Conservation (phyloP, 1,140 invertebrate species). For the Apis laboriosa region DNA sequence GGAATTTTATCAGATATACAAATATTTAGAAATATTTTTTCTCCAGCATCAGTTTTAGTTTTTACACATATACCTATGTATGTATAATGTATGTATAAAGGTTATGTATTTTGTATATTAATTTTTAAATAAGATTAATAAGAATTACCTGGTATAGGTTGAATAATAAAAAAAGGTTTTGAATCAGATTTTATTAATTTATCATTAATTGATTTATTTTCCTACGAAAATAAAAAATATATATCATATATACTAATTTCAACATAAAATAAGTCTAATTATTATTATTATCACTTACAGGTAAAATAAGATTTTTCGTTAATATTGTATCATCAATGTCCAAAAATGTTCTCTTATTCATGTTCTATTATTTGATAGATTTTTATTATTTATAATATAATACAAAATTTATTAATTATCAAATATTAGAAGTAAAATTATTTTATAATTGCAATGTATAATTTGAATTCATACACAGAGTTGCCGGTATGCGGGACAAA, state of each 20-base stretch:
- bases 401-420: no score
- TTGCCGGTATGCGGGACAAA: no score
- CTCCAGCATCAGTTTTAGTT: slow-evolving; percentile 84
- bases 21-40: slow-evolving; percentile 91
- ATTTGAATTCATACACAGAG: neutral
- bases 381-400: neutral
- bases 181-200: slow-evolving; percentile 57
- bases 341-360: slow-evolving; percentile 54
- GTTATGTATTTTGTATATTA: neutral
- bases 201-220: slow-evolving; percentile 49
- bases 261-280: slow-evolving; percentile 21
- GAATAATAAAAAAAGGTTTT: slow-evolving; percentile 60
- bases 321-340: slow-evolving; percentile 68
- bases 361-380: neutral
- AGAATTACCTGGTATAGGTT: slow-evolving; percentile 68
- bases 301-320: slow-evolving; percentile 65
- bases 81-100: slow-evolving; percentile 2
- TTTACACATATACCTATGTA: slow-evolving; percentile 91
- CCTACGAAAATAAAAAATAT: slow-evolving; percentile 30
- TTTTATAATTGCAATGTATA: neutral
- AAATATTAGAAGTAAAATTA: neutral
- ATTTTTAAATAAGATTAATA: neutral
- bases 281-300: slow-evolving; percentile 55
- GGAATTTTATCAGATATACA: slow-evolving; percentile 89
- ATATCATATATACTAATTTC: neutral